phyloP scores from a whole-genome alignment of 2,113 vertebrate genomes.

The Hippocampus guttulatus region DNA sequence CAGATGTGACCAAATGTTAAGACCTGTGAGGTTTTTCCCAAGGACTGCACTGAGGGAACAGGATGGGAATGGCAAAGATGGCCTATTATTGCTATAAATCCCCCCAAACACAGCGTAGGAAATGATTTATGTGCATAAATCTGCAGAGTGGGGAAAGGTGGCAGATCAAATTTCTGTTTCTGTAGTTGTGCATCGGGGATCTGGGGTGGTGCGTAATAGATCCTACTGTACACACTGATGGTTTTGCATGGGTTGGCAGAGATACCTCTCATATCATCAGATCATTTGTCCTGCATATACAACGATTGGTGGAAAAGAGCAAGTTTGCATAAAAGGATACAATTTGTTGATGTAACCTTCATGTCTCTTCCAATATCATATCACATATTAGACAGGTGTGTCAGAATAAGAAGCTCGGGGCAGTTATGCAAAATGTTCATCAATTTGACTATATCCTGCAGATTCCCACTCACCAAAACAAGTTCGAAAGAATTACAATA shows the following conservation, averaged over 20 bases:
- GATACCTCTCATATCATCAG: slow-evolving; percentile 60
- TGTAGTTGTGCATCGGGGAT: slow-evolving; percentile 71
- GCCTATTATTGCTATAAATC: slow-evolving; percentile 73
- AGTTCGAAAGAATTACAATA: background rate
- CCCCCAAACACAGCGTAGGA: slow-evolving; percentile 71
- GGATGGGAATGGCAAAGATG: slow-evolving; percentile 71
- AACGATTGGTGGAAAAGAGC: slow-evolving; percentile 47
- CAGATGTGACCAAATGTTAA: slow-evolving; percentile 68
- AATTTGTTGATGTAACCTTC: slow-evolving; percentile 33
- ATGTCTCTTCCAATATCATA: slow-evolving; percentile 15
- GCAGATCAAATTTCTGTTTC: slow-evolving; percentile 66
- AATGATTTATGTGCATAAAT: slow-evolving; percentile 76
- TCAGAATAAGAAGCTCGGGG: slow-evolving; percentile 1
- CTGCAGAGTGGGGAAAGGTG: slow-evolving; percentile 61
- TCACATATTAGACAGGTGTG: slow-evolving; percentile 23
- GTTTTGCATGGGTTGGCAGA: slow-evolving; percentile 70
- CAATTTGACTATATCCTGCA: slow-evolving; percentile 3
- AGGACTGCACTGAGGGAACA: slow-evolving; percentile 57
- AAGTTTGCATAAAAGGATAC: slow-evolving; percentile 26
- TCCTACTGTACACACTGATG: slow-evolving; percentile 64
- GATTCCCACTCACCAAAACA: slow-evolving; percentile 5
- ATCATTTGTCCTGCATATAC: slow-evolving; percentile 60
- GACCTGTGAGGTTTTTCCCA: slow-evolving; percentile 67
- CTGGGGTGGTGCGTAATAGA: slow-evolving; percentile 67
- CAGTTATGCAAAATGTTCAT: slow-evolving; percentile 10